phyloP scores from a whole-genome alignment of 2,113 vertebrate species.

The Azemiops feae region DNA sequence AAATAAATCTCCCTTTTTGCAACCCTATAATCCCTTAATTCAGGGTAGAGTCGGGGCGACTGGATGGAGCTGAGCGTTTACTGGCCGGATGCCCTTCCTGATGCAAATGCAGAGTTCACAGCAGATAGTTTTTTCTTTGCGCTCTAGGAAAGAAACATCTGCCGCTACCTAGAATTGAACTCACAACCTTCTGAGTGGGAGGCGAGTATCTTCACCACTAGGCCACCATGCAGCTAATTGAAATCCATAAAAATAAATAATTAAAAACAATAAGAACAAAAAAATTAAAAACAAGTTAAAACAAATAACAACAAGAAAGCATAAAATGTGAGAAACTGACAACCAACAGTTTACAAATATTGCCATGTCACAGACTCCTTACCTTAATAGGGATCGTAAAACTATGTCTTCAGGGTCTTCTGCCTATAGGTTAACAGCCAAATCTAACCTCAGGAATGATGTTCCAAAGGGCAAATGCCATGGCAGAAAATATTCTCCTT shows the following conservation, averaged over 20 bases:
- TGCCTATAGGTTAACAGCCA: not conserved
- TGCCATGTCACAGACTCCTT: not conserved
- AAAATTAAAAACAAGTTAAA: not conserved
- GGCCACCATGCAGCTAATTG: too few species aligned
- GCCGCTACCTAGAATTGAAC: too few species aligned
- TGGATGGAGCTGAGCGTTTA: not conserved
- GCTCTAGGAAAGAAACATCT: too few species aligned
- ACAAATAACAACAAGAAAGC: not conserved
- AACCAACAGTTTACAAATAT: not conserved
- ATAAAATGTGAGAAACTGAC: not conserved
- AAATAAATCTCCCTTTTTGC: not conserved
- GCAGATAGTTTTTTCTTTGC: too few species aligned
- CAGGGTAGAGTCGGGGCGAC: not conserved
- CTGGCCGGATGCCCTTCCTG: not conserved
- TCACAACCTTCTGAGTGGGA: too few species aligned
- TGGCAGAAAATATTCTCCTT: not conserved
- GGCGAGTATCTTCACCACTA: too few species aligned
- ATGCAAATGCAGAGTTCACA: not conserved
- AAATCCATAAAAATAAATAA: not conserved
- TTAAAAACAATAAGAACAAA: not conserved
- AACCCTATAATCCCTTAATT: not conserved
- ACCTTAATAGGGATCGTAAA: not conserved
- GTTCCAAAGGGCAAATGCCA: not conserved
- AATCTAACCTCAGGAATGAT: not conserved
- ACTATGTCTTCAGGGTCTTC: not conserved